Base-by-base conservation (phyloP, 2,888 invertebrate species). In the Hemistola chrysoprasaria region DNA sequence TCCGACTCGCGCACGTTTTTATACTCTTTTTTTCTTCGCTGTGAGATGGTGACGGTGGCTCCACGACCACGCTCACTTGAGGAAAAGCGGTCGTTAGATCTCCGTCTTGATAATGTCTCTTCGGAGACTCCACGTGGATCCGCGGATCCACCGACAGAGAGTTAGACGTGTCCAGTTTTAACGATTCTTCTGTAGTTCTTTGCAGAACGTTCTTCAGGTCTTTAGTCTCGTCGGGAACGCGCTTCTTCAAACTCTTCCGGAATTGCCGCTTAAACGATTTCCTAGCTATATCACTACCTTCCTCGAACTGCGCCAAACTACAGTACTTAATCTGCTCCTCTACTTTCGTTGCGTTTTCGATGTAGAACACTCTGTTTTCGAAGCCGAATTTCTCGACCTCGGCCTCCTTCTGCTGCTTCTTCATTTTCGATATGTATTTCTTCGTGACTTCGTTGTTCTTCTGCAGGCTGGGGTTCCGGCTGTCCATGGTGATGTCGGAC, bases 271-370 rank as follows among this genome's bases (percentile, higher is more conserved):
- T 94, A 68, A 95, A 94, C 1, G 95, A 95, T 68, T 92, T 91
- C 29, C 95, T 90, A 0, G 94, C 95, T 46, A 96, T 95, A 70
- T 96, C 95, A 72, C 92, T 95, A 9, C 95, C 95, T 78, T 95
- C 95, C 44, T 94, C 94, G 63, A 95, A 95, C 56, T 95, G 93
- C 0, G 95, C 95, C 60, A 96, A 80, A 63, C 95, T 95, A 71
- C 95, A 95, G 65, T 93, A 94, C 52, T 92, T 93, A 28, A 91
- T 90, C 37, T 92, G 92, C 56, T 92, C 91, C 42, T 92, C 91
- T 31, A 78, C 70, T 60, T 83, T 85, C 29, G 78, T 62, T 53
- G 78, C 70, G 37, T 88, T 86, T 72, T 87, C 88, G 49, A 91
- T 85, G 76, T 91, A 91, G 56, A 94, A 94, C 22, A 93, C 93